Percentiles rank a stretch among this genome's conserved stretches.
These are phyloP conservation scores for Teleiodes luculella DNA, from an alignment of 2,888 invertebrate species.

Conservation along the genomic window DNA sequence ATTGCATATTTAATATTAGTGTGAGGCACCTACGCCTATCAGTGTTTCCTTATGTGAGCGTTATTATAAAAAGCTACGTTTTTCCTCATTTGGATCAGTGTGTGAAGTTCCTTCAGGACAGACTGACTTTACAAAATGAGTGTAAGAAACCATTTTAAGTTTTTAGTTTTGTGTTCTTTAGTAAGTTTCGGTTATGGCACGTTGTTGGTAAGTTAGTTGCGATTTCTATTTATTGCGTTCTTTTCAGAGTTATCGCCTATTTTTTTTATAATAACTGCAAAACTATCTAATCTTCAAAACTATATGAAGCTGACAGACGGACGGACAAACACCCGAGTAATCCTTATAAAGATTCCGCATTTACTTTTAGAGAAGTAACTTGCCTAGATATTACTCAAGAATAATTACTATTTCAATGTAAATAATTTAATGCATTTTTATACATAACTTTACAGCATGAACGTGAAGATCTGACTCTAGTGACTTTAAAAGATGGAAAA, in stretches of 20 bases:
- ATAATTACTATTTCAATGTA: not conserved
- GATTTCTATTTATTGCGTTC: no score
- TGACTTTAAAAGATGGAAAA: not conserved
- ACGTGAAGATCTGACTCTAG: constrained; percentile 14
- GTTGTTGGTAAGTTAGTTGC: not conserved
- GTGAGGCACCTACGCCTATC: not conserved
- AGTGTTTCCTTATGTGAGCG: not conserved
- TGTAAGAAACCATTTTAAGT: not conserved
- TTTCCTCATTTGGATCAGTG: not conserved
- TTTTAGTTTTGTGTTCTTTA: not conserved
- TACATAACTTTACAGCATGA: constrained; percentile 29
- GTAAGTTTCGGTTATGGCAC: not conserved
- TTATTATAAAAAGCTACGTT: not conserved
- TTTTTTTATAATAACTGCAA: no score
- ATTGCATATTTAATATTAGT: no score
- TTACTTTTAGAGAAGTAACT: no score
- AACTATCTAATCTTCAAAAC: no score
- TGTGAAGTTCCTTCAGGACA: not conserved
- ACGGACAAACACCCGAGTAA: no score
- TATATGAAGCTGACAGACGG: no score
- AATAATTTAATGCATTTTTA: no score
- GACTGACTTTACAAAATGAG: not conserved
- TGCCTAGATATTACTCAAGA: no score
- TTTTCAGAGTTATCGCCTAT: no score
- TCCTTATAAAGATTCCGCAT: no score